Percentiles rank a stretch among this genome's conserved stretches.
Conservation (phyloP, 2,797 vertebrate species). For the Enteromius viviparus region DNA sequence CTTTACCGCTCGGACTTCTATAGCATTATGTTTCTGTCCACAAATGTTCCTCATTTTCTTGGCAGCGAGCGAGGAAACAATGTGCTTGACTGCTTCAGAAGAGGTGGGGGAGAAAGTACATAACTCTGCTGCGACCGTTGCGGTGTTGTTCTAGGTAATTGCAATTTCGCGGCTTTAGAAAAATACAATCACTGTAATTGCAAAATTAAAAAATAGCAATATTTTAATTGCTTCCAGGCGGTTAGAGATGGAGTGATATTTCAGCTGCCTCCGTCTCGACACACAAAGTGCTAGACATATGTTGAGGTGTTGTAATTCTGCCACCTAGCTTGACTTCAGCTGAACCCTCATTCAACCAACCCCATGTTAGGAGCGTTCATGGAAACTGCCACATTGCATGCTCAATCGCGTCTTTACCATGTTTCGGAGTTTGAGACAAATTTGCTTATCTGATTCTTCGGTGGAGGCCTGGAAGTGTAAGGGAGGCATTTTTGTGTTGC, state of each 20-base stretch:
- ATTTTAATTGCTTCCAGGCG: constrained; percentile 68
- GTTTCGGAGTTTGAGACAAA: constrained; percentile 52
- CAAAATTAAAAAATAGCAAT: constrained; percentile 61
- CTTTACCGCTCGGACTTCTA: constrained; percentile 53
- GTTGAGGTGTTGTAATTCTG: constrained; percentile 43
- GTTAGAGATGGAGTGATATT: constrained; percentile 62
- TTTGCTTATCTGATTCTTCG: constrained; percentile 73
- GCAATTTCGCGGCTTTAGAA: constrained; percentile 64
- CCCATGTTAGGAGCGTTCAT: constrained; percentile 61
- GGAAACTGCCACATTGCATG: constrained; percentile 59
- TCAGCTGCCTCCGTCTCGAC: constrained; percentile 48
- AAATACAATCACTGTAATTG: constrained; percentile 67
- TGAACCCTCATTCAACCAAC: constrained; percentile 51
- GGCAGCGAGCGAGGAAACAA: constrained; percentile 62
- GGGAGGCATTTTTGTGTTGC: constrained; percentile 11
- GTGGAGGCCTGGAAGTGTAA: constrained; percentile 66
- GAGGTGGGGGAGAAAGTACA: constrained; percentile 42
- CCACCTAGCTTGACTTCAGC: constrained; percentile 47
- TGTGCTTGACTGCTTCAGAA: constrained; percentile 51
- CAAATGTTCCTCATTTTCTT: constrained; percentile 66
- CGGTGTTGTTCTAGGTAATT: constrained; percentile 64
- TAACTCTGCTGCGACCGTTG: constrained; percentile 45
- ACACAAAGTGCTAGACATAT: constrained; percentile 32
- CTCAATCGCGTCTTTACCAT: constrained; percentile 58
- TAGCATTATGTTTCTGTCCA: constrained; percentile 59